These are phyloP conservation scores for Pseudochirops cupreus DNA, from an alignment of 2,797 vertebrate genomes.

Conservation along the genomic window DNA sequence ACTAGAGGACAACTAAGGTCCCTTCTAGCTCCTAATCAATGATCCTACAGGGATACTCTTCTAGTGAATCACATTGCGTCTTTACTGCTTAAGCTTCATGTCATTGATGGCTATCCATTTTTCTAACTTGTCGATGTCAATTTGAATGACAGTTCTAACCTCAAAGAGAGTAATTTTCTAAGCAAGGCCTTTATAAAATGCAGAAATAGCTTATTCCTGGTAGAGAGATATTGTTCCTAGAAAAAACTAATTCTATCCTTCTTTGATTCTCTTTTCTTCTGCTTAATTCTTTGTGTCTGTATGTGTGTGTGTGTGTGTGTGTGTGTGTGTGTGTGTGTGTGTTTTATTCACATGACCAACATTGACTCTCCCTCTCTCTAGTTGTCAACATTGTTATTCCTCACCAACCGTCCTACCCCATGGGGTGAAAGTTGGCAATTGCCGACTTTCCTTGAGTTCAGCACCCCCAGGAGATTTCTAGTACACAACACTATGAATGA, in stretches of 20 bases:
- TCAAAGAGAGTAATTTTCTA: neutral
- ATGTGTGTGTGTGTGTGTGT: slow-evolving; percentile 57
- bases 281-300: slow-evolving; percentile 66
- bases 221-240: neutral
- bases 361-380: slow-evolving; percentile 44
- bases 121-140: neutral
- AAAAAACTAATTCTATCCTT: slow-evolving; percentile 18
- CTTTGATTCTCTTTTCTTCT: slow-evolving; percentile 63
- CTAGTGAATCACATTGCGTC: neutral
- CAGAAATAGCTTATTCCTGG: neutral
- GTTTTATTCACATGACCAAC: slow-evolving; percentile 75
- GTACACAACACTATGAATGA: slow-evolving; percentile 40
- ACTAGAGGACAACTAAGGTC: neutral
- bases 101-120: neutral
- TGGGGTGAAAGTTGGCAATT: slow-evolving; percentile 69
- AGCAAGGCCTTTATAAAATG: neutral
- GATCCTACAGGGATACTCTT: neutral
- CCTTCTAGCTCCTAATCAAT: neutral
- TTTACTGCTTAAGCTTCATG: neutral
- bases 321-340: neutral
- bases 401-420: slow-evolving; percentile 59
- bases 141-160: neutral
- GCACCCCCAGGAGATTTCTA: slow-evolving; percentile 48
- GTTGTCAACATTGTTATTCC: slow-evolving; percentile 32
- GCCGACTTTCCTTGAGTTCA: slow-evolving; percentile 61